Evolutionary conservation across 2,797 vertebrate species (phyloP).

Genomic region (Salmo trutta): DNA sequence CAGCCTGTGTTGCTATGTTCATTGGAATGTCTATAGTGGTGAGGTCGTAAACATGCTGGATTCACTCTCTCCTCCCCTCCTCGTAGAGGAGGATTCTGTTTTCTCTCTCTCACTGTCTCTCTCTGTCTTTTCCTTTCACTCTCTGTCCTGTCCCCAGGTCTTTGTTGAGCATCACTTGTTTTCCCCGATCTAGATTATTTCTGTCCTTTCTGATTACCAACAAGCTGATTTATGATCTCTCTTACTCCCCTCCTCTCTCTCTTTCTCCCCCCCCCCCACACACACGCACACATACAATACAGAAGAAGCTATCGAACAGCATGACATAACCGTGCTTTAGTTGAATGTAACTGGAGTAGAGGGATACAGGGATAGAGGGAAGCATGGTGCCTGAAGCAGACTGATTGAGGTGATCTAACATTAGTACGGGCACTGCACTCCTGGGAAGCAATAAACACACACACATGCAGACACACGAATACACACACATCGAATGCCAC

Average conservation of each 20-base stretch:
- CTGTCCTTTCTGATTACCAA: neutral
- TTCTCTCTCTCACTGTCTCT: neutral
- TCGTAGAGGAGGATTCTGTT: neutral
- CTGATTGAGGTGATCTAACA: constrained; percentile 71
- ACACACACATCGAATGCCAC: constrained; percentile 35
- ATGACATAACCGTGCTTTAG: neutral
- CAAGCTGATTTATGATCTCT: constrained; percentile 17
- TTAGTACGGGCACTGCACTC: constrained; percentile 69
- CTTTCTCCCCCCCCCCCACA: too few relatives aligned
- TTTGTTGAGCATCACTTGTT: neutral
- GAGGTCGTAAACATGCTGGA: too few relatives aligned
- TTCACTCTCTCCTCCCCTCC: too few relatives aligned
- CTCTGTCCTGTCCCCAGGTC: constrained; percentile 5
- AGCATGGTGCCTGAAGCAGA: constrained; percentile 30
- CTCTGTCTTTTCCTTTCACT: too few relatives aligned
- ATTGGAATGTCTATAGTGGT: too few relatives aligned
- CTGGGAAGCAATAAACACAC: constrained; percentile 69
- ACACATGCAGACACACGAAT: too few relatives aligned
- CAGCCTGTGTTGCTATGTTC: too few relatives aligned
- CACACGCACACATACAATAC: neutral
- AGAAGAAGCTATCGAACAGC: neutral
- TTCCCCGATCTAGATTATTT: neutral
- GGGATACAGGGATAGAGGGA: neutral
- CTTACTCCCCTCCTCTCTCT: constrained; percentile 17
- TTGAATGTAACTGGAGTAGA: neutral